Base-by-base conservation (phyloP, 1,140 invertebrate genomes). In the Sitophilus oryzae region DNA sequence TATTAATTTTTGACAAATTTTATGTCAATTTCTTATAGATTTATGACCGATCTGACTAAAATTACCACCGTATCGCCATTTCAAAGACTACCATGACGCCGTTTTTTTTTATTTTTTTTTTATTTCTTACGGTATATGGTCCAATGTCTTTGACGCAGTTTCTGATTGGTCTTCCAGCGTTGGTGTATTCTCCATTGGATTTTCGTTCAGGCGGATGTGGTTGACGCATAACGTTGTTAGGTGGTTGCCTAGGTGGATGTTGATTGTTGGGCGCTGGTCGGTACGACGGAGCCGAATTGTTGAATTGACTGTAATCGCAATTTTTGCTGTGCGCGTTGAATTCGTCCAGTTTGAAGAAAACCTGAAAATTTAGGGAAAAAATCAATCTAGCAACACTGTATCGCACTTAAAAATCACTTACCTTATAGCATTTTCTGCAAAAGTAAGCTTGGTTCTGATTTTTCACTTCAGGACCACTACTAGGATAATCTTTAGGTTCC, bases 311-410 rank as follows among this genome's bases (percentile, higher is more conserved):
- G 36, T 61, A 65, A 30, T 63, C 60, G 46, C 67, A 69, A 30
- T 62, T 68, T 25, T 62, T 65, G 47, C 67, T 64, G 46, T 72
- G 70, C 10, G 59, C 53, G 48, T 71, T 72, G 52, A 71, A 72
- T 48, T 70, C 66, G 50, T 68, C 63, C 30, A 72, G 41, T 53
- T 70, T 72, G 49, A 66, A 68, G 52, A 72, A 72, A 11, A 70
- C 69, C 53, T 65, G 20, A 8, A 43, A 50, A 57, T 8, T 19
- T 15, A 4, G 16, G 36, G 4, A 15, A 9, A 38, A 38, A 38
- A 38, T 3, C 4, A 38, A 38, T 11, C 16, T 11, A 15, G 35
- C 11, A 2, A 41, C 38, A 2, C 16, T 11, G 38, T 41, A 14
- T 41, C 18, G 38, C 18, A 14, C 10, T n/a, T n/a, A n/a, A n/a